Evolutionary conservation across 2,888 invertebrate genomes (phyloP).

Genomic region (Trichacis sp.): DNA sequence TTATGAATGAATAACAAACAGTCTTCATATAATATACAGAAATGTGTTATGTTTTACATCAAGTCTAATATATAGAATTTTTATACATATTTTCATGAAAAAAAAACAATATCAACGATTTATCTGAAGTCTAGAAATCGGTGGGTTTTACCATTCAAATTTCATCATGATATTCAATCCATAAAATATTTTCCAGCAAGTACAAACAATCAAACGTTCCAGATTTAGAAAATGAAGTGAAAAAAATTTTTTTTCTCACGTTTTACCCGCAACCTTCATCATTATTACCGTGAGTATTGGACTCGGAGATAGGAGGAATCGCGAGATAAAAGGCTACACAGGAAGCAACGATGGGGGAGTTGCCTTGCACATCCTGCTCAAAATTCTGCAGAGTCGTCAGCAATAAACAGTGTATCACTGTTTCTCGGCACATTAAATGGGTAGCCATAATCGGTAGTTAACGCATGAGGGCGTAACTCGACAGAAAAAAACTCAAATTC

Average conservation of each 20-base stretch:
- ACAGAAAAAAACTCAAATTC: constrained; percentile 46
- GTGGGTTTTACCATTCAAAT: too few relatives aligned
- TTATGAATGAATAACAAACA: too few relatives aligned
- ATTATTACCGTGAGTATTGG: constrained; percentile 11
- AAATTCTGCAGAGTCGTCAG: constrained; percentile 57
- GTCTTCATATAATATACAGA: too few relatives aligned
- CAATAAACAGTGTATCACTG: constrained; percentile 62
- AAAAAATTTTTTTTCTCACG: constrained; percentile 22
- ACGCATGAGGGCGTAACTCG: constrained; percentile 23
- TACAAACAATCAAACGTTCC: too few relatives aligned
- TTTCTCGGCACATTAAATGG: constrained; percentile 56
- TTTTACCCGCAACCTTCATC: constrained; percentile 11
- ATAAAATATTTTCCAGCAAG: too few relatives aligned
- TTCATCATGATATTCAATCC: too few relatives aligned
- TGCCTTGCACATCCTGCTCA: constrained; percentile 46
- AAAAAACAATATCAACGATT: too few relatives aligned
- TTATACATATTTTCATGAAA: too few relatives aligned
- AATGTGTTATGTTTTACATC: too few relatives aligned
- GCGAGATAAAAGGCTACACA: constrained; percentile 37
- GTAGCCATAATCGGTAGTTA: constrained; percentile 24
- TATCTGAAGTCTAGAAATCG: too few relatives aligned
- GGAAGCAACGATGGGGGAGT: constrained; percentile 21
- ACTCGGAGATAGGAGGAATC: constrained; percentile 33
- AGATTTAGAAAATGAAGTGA: too few relatives aligned
- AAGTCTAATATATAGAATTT: too few relatives aligned